phyloP scores from a whole-genome alignment of 2,113 vertebrate species.

The Rhagologus leucostigma region DNA sequence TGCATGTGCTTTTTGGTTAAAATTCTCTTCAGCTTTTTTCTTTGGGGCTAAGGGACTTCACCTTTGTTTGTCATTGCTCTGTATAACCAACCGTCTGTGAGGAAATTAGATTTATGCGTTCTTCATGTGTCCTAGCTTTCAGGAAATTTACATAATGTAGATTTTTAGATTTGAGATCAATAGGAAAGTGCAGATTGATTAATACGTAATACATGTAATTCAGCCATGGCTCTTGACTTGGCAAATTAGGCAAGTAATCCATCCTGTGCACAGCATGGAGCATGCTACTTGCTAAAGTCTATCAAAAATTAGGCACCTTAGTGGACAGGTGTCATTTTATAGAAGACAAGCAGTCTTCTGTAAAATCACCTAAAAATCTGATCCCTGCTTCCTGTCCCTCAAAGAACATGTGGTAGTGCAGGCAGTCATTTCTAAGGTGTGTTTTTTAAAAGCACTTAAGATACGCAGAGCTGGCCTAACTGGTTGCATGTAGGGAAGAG shows the following conservation, averaged over 20 bases:
- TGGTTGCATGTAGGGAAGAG: background rate
- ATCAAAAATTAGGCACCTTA: background rate
- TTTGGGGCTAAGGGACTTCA: background rate
- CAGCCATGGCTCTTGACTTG: background rate
- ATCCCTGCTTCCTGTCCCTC: background rate
- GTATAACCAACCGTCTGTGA: background rate
- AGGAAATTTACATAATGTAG: background rate
- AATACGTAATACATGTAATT: background rate
- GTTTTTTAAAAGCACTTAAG: background rate
- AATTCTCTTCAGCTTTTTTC: background rate
- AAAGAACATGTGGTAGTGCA: background rate
- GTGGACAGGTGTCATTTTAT: background rate
- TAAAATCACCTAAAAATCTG: background rate
- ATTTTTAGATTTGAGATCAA: background rate
- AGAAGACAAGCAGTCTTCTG: background rate
- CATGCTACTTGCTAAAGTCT: background rate
- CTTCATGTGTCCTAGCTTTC: background rate
- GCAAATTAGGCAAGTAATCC: background rate
- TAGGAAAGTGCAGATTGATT: background rate
- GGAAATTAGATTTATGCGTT: background rate
- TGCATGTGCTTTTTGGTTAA: background rate
- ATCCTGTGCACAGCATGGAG: background rate
- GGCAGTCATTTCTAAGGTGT: background rate
- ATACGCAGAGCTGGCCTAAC: background rate
- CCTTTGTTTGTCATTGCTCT: background rate